phyloP scores from a whole-genome alignment of 2,797 vertebrate genomes.

The Molossus molossus region DNA sequence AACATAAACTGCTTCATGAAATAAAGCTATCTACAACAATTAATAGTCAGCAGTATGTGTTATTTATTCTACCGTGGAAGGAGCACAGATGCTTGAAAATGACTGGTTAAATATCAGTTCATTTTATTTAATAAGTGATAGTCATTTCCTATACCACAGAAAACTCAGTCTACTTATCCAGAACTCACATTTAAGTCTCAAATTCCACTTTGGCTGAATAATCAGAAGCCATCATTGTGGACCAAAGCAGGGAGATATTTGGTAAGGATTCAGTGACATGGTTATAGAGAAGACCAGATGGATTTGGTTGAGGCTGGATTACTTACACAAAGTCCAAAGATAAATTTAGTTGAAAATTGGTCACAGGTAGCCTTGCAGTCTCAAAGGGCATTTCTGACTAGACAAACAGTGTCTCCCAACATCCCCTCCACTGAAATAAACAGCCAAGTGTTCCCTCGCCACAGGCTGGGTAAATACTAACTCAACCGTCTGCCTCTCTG shows the following conservation, averaged over 20 bases:
- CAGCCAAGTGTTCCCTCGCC: constrained; percentile 85
- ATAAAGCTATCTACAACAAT: constrained; percentile 52
- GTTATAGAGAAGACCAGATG: constrained; percentile 68
- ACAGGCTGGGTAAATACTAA: constrained; percentile 86
- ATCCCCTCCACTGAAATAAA: constrained; percentile 85
- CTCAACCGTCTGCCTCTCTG: constrained; percentile 78
- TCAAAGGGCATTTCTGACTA: constrained; percentile 86
- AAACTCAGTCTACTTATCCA: constrained; percentile 65
- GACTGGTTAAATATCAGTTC: constrained; percentile 75
- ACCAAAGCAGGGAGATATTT: constrained; percentile 66
- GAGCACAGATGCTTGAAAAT: constrained; percentile 75
- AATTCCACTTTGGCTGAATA: constrained; percentile 68
- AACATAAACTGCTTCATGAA: constrained; percentile 74
- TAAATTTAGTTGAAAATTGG: constrained; percentile 86
- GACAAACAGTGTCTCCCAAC: constrained; percentile 85
- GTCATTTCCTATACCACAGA: constrained; percentile 75
- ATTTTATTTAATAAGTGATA: constrained; percentile 77
- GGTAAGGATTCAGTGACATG: constrained; percentile 75
- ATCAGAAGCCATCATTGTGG: constrained; percentile 65
- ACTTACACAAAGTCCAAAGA: constrained; percentile 84
- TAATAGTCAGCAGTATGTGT: constrained; percentile 64
- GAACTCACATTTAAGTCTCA: constrained; percentile 67
- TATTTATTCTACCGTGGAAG: constrained; percentile 70
- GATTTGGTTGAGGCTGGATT: constrained; percentile 78
- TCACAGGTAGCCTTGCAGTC: constrained; percentile 83